Evolutionary conservation across 2,888 invertebrate genomes (phyloP), one percentile per base, ranked within the genome.

Genomic region (Seira ritae): DNA sequence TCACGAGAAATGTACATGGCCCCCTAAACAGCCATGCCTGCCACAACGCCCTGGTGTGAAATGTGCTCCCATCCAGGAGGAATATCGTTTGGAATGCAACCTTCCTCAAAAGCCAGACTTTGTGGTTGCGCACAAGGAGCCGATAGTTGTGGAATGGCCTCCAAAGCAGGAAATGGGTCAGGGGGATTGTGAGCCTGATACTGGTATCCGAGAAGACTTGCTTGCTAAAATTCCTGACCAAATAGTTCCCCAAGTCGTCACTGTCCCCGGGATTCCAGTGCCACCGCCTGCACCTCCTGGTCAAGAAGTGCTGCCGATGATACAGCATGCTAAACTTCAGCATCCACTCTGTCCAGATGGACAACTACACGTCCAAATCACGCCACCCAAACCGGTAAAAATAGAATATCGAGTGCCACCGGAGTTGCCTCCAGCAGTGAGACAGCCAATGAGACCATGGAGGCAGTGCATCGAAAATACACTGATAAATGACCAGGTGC

Each of bases 381-480:
- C 60, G 12, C 80, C 80, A 6, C 79, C 55, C 0, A 23, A 73
- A 12, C 78, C 73, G 10, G 46, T 65, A 1, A 78, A 83, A 78
- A 19, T 69, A n/a, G 74, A 74, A 31, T 68, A 79, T 24, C 75
- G 73, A 3, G 72, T 84, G 24, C 31, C 31, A 31, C 80, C 77
- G 0, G 80, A 84, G 8, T 17, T 80, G 76, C 68, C 68, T 12
- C 72, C 68, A 60, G 77, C 80, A 8, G 81, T 86, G 10, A 71
- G 86, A 1, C 84, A 84, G 15, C 88, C 88, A 1, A 70, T 75
- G 50, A 37, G 85, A 42, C 80, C 82, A 2, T 88, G 89, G 89
- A 79, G 37, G 37, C 89, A 88, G 72, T 89, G 89, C 62, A 86
- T 87, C 19, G 89, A 89, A 22, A 86, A 84, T 23, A 76, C 86